Conservation (phyloP, 2,113 vertebrate genomes). For the Periophthalmodon schlosseri region DNA sequence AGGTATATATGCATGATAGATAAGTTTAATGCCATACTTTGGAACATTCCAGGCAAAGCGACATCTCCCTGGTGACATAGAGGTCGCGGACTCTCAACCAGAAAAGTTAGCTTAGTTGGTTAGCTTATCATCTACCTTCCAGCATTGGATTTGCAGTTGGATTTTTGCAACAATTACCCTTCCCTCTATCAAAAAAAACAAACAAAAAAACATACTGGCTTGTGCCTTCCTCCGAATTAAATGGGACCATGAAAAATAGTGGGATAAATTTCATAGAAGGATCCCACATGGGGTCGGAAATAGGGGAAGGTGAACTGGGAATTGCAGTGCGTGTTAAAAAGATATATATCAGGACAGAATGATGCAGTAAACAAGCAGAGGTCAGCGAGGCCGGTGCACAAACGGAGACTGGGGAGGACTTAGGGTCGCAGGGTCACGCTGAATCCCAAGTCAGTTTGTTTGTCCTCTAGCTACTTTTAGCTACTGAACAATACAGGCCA, state of each 20-base stretch:
- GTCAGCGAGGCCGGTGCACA: not conserved
- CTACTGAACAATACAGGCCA: not conserved
- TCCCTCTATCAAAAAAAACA: not conserved
- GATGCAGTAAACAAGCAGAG: not conserved
- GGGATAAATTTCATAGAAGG: not conserved
- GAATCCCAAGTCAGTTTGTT: slow-evolving; percentile 6
- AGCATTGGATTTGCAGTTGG: not conserved
- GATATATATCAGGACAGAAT: not conserved
- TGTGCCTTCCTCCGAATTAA: not conserved
- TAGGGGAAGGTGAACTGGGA: not conserved
- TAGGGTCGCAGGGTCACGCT: slow-evolving; percentile 7
- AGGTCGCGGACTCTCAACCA: too few species aligned
- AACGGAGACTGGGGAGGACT: not conserved
- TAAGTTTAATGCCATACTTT: too few species aligned
- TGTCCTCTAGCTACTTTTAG: not conserved
- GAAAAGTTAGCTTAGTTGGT: too few species aligned
- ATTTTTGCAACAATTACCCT: not conserved
- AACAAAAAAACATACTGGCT: not conserved
- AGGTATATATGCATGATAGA: too few species aligned
- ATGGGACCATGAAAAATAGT: too few species aligned
- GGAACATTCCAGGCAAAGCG: too few species aligned
- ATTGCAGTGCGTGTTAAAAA: not conserved
- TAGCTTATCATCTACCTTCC: too few species aligned
- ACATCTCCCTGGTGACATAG: too few species aligned
- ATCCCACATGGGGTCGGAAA: not conserved